phyloP scores from a whole-genome alignment of 2,113 vertebrate genomes.

The Anolis carolinensis region DNA sequence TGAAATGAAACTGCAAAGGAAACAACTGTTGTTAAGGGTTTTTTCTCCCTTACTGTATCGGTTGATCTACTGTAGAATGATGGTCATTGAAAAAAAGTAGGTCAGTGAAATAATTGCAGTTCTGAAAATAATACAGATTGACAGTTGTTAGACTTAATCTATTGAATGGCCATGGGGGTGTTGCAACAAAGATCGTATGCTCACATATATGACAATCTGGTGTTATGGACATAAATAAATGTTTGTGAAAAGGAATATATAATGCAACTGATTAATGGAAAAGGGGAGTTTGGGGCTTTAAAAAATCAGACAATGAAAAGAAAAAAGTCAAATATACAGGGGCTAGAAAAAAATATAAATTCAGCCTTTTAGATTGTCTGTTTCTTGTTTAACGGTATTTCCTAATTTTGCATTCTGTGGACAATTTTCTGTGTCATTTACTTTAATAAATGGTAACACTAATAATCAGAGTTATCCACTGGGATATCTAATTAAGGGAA shows the following conservation, averaged over 20 bases:
- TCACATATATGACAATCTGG: slow-evolving; percentile 42
- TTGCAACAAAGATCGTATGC: slow-evolving; percentile 46
- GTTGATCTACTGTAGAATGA: slow-evolving; percentile 63
- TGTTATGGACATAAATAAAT: slow-evolving; percentile 48
- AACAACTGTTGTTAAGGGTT: slow-evolving; percentile 53
- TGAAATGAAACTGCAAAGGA: slow-evolving; percentile 23
- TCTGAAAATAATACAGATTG: slow-evolving; percentile 76
- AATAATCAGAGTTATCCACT: neutral
- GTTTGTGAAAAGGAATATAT: slow-evolving; percentile 39
- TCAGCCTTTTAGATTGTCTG: neutral
- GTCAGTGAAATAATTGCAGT: slow-evolving; percentile 76
- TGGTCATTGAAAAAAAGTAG: slow-evolving; percentile 71
- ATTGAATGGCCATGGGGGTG: slow-evolving; percentile 59
- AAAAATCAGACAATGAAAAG: neutral
- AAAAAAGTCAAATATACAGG: neutral
- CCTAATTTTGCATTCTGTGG: neutral
- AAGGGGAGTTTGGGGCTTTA: slow-evolving; percentile 8
- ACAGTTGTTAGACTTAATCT: slow-evolving; percentile 69
- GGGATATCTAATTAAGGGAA: neutral
- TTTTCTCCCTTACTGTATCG: slow-evolving; percentile 41
- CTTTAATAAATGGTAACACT: neutral
- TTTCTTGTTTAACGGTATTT: neutral
- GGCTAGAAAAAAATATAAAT: neutral
- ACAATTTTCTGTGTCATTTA: neutral
- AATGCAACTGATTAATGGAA: neutral